Evolutionary conservation across 2,888 invertebrate species (phyloP), one percentile per base, ranked within the genome.

Genomic region (Loripinus fragilis): DNA sequence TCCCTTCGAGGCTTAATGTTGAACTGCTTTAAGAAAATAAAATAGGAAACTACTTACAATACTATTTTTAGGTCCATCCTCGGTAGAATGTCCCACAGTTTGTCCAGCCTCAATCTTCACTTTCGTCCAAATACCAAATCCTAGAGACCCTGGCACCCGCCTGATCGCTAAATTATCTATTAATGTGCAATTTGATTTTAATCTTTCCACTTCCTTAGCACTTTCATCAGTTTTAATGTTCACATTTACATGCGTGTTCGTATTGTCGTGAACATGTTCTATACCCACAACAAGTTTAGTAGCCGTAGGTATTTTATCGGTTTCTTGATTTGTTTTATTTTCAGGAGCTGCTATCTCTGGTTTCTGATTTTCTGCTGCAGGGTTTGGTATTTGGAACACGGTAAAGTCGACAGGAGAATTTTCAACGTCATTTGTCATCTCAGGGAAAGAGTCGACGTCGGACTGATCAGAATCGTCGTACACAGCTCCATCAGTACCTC

Each of bases 31-130:
- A n/a, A n/a, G n/a, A 41, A 7, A 41, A 41, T 10, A 7, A 41
- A 15, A 41, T 15, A 41, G 8, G 15, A 41, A 41, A 41, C 41
- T 20, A 45, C 45, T 45, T 45, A 45, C 45, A 45, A 3, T 45
- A 3, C 3, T 20, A 20, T 45, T 17, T 20, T 2, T 20, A 20
- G 15, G 45, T 12, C n/a, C 45, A 20, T 45, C 20, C 15, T 20
- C 10, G 12, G 28, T 25, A 33, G 72, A 38, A 50, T 78, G 82
- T n/a, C 82, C 82, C 71, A 82, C 71, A 8, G 74, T 50, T 45
- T 60, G 65, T 17, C 82, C 82, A 65, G 82, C 82, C 25, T 74
- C 76, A 2, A 82, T n/a, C 25, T 65, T 74, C 20, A 74, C 64
- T 20, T 69, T 74, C 12, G 82, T 82, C 69, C 74, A 74, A 30